Conservation (phyloP, 2,797 vertebrate genomes). For the Danio kyathit region DNA sequence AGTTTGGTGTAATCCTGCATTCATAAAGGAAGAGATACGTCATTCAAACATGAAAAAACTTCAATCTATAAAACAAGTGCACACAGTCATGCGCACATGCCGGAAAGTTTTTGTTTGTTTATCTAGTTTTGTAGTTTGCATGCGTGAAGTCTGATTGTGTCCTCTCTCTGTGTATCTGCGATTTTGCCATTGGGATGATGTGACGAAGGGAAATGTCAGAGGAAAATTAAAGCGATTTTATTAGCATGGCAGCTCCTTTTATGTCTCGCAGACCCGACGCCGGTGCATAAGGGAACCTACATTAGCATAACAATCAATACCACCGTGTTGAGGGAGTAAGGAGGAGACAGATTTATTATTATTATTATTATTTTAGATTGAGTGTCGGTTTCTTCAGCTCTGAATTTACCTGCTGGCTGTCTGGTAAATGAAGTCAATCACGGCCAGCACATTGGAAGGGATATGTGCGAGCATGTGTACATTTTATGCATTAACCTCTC, state of each 20-base stretch:
- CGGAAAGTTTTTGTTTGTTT: too few relatives aligned
- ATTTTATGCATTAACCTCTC: conserved; percentile 21
- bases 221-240: conserved; percentile 40
- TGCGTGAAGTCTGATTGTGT: neutral
- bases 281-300: conserved; percentile 14
- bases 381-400: neutral
- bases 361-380: conserved; percentile 45
- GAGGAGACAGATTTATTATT: conserved; percentile 14
- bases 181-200: conserved; percentile 15
- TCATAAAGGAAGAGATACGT: conserved; percentile 22
- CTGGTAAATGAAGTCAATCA: conserved; percentile 40
- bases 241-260: conserved; percentile 29
- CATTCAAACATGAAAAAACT: conserved; percentile 10
- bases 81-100: neutral
- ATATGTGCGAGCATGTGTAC: neutral
- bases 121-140: neutral
- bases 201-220: conserved; percentile 28
- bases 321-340: neutral
- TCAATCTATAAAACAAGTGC: neutral
- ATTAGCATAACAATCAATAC: conserved; percentile 53
- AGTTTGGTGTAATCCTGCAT: conserved; percentile 28
- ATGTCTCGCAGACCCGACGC: conserved; percentile 25
- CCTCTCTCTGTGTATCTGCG: neutral
- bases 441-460: neutral
- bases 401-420: conserved; percentile 29